Percentiles rank a stretch among this genome's conserved stretches.
phyloP scores from a whole-genome alignment of 2,113 vertebrate genomes.

The Prionailurus bengalensis region DNA sequence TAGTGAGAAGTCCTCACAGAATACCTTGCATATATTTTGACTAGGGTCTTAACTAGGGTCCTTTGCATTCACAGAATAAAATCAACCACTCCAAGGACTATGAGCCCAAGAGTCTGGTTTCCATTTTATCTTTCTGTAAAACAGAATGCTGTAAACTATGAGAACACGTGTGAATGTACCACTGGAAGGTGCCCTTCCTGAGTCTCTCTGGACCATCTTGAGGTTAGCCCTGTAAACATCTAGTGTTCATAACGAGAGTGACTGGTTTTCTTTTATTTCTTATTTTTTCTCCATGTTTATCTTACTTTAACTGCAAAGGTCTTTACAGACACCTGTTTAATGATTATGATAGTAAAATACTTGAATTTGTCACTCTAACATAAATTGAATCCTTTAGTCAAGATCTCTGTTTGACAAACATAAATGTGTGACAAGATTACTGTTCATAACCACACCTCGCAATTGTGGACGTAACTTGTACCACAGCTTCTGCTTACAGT shows the following conservation, averaged over 20 bases:
- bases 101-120: background rate
- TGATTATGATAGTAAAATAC: background rate
- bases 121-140: background rate
- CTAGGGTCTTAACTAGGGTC: background rate
- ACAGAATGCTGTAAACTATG: background rate
- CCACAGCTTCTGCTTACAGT: background rate
- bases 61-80: background rate
- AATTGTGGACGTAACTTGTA: background rate
- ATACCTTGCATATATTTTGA: background rate
- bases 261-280: background rate
- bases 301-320: background rate
- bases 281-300: background rate
- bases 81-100: background rate
- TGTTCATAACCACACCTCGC: background rate
- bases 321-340: background rate
- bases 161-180: background rate
- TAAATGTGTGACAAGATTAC: background rate
- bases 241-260: background rate
- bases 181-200: background rate
- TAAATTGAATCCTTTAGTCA: conserved; percentile 8
- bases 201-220: background rate
- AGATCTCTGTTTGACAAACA: background rate
- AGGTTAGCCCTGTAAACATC: background rate
- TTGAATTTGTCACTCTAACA: background rate
- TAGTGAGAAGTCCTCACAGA: background rate